A percentile compares a stretch with the other conserved stretches of the same genome.
phyloP scores from a whole-genome alignment of 35 echinoderm and acorn worm genomes.

The Acanthaster planci region DNA sequence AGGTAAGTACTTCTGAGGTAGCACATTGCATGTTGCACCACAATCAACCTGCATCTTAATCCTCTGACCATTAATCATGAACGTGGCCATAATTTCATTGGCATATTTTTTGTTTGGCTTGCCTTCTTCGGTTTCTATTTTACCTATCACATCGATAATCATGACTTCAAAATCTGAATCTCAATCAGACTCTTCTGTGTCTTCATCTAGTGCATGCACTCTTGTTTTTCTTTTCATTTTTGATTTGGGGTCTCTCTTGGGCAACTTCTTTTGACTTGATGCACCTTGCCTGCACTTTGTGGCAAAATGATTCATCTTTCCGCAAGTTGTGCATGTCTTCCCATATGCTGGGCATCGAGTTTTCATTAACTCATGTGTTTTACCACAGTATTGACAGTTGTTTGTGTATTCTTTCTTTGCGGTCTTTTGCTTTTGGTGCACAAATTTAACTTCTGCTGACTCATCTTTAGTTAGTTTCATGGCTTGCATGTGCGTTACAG shows the following conservation, averaged over 20 bases:
- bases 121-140: background rate
- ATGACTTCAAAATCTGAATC: conserved; percentile 25
- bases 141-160: conserved; percentile 9
- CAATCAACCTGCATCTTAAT: conserved; percentile 50
- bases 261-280: conserved; percentile 2
- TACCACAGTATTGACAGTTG: conserved; percentile 57
- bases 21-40: conserved; percentile 53
- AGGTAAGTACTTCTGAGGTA: conserved; percentile 29
- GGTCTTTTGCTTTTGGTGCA: background rate
- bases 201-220: conserved; percentile 27
- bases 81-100: conserved; percentile 47
- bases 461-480: conserved; percentile 24
- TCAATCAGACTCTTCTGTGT: background rate
- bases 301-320: conserved; percentile 60
- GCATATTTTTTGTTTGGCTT: background rate
- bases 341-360: conserved; percentile 46
- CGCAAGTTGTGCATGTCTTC: conserved; percentile 47
- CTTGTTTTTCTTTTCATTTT: background rate
- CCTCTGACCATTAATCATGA: conserved; percentile 28
- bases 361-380: conserved; percentile 26
- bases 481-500: conserved; percentile 33
- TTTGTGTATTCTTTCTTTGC: too few relatives aligned
- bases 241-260: background rate
- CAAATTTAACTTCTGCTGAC: background rate
- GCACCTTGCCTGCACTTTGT: conserved; percentile 27